Conservation (phyloP, 2,113 vertebrate genomes). For the Syngnathus typhle region DNA sequence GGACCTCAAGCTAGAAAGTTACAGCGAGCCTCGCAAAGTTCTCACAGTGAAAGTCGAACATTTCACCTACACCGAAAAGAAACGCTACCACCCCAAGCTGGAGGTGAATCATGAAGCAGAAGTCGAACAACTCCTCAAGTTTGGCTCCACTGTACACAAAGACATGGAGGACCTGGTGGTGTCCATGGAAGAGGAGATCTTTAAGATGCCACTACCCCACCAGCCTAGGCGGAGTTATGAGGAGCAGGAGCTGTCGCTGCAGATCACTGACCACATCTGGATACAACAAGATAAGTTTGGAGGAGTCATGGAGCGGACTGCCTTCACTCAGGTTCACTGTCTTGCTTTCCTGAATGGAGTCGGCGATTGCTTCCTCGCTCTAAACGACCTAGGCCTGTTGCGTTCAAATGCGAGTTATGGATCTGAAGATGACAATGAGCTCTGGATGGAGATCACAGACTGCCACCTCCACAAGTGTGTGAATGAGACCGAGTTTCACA, state of each 20-base stretch:
- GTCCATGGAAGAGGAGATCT: constrained; percentile 84
- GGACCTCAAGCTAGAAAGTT: constrained; percentile 84
- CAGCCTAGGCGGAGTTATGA: constrained; percentile 79
- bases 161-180: constrained; percentile 84
- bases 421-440: constrained; percentile 73
- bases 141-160: constrained; percentile 79
- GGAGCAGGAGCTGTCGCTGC: constrained; percentile 86
- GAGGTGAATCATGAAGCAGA: constrained; percentile 84
- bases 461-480: constrained; percentile 82
- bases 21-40: constrained; percentile 83
- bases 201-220: constrained; percentile 69
- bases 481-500: constrained; percentile 76
- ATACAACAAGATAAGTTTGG: constrained; percentile 78
- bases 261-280: constrained; percentile 88
- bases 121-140: constrained; percentile 87
- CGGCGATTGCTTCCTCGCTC: constrained; percentile 82
- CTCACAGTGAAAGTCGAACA: constrained; percentile 88
- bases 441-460: constrained; percentile 80
- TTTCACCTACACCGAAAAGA: constrained; percentile 83
- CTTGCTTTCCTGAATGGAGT: constrained; percentile 83
- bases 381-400: constrained; percentile 83
- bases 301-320: constrained; percentile 68
- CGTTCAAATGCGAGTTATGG: constrained; percentile 74
- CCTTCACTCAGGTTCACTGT: constrained; percentile 83
- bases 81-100: constrained; percentile 83